Evolutionary conservation across 2,797 vertebrate genomes (phyloP).

Genomic region (Bradypus variegatus): DNA sequence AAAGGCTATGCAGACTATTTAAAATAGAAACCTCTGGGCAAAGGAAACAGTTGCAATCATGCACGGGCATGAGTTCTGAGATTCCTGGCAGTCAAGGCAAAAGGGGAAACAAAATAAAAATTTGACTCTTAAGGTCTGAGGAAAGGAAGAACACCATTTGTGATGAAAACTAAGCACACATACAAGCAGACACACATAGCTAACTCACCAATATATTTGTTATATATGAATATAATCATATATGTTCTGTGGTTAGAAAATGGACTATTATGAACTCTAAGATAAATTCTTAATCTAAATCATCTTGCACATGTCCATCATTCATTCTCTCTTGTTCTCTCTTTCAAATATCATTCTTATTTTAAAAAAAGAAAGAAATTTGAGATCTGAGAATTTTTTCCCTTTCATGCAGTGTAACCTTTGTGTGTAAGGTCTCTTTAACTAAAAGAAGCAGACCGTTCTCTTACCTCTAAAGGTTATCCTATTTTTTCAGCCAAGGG

Average conservation of each 20-base stretch:
- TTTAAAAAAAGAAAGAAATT: not conserved
- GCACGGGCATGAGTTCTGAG: not conserved
- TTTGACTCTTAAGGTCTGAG: not conserved
- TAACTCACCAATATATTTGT: not conserved
- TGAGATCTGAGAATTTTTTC: not conserved
- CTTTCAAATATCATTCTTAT: not conserved
- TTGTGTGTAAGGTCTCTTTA: not conserved
- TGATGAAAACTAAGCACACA: not conserved
- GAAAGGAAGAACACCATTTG: not conserved
- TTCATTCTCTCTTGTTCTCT: not conserved
- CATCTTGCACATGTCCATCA: not conserved
- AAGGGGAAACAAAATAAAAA: not conserved
- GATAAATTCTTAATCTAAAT: not conserved
- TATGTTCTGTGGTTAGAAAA: not conserved
- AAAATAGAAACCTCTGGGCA: not conserved
- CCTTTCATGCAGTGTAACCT: not conserved
- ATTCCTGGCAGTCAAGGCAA: not conserved
- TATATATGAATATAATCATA: not conserved
- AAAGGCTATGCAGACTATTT: not conserved
- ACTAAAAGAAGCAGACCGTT: not conserved
- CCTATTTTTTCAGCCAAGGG: constrained; percentile 27
- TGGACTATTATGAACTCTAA: not conserved
- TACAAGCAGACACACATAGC: not conserved
- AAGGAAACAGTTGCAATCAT: not conserved
- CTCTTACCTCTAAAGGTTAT: not conserved